phyloP scores from a whole-genome alignment of 1,140 invertebrate genomes.

The Heliconius nattereri region DNA sequence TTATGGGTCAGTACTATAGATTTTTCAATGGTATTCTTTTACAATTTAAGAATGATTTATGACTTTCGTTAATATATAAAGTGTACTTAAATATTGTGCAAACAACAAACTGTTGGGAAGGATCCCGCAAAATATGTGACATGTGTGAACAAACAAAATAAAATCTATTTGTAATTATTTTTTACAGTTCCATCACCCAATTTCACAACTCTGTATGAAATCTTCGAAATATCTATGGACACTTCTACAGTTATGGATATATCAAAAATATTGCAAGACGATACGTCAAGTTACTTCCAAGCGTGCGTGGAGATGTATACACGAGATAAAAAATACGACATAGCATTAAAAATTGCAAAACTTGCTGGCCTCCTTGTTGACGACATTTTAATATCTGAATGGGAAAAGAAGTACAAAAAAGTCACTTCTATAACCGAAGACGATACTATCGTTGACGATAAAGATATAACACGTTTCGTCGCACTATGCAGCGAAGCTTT shows the following conservation, averaged over 20 bases:
- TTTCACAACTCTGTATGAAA: constrained; percentile 79
- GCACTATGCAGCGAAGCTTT: constrained; percentile 82
- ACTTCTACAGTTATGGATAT: constrained; percentile 64
- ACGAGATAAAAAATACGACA: constrained; percentile 76
- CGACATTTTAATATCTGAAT: constrained; percentile 80
- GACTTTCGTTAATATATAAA: no score
- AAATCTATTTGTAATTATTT: not conserved
- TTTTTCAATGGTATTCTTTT: not conserved
- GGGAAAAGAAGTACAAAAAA: constrained; percentile 48
- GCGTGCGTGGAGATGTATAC: constrained; percentile 81
- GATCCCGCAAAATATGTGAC: no score
- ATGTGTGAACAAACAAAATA: no score
- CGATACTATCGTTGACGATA: constrained; percentile 57
- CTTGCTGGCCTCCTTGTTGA: constrained; percentile 76
- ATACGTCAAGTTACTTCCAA: constrained; percentile 54
- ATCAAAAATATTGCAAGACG: constrained; percentile 66
- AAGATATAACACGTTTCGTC: constrained; percentile 80
- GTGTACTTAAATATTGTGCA: no score
- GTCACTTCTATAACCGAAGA: constrained; percentile 44
- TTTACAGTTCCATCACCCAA: constrained; percentile 77
- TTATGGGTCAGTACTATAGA: constrained; percentile 70
- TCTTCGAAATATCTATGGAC: constrained; percentile 79
- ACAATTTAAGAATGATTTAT: not conserved
- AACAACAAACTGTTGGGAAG: no score
- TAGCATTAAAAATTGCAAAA: constrained; percentile 82